Evolutionary conservation across 2,797 vertebrate species (phyloP), one percentile per base, ranked within the genome.

Genomic region (Chelon auratus): DNA sequence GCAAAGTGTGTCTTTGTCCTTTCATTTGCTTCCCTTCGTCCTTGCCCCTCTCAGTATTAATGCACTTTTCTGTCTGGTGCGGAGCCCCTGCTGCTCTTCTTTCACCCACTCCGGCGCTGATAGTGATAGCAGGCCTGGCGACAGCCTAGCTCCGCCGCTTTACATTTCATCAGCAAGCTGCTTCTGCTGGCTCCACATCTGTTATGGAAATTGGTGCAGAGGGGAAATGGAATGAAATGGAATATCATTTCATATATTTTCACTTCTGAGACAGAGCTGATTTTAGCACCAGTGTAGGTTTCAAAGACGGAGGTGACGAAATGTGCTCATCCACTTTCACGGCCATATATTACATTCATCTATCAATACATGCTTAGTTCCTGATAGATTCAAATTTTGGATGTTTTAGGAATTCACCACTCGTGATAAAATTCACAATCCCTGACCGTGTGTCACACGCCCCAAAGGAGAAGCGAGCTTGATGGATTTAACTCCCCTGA

Each of bases 221-320:
- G 74, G 70, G 79, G 89, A 88, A 90, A 89, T 72, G 84, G 86
- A 91, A 89, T 78, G 81, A 89, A 92, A 93, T 68, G 75, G 81
- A 93, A 90, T 88, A 89, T 85, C 56, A 75, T 88, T 88, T 88
- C 65, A 82, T 88, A 89, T 92, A 92, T 93, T 91, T 92, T 83
- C 81, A 89, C 83, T 90, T 89, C 69, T 77, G 64, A 89, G 82
- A 80, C 63, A 37, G 54, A 81, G 80, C 61, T 82, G 84, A 89
- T 91, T 91, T 78, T 80, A 78, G 70, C 72, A 54, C 82, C 87
- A 84, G 80, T 78, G 45, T 75, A 45, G 68, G 55, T 88, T 87
- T 88, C 60, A 86, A 82, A 89, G 87, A 86, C 64, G 52, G 85
- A 76, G 61, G 63, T 81, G 86, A 87, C 84, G 77, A 90, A 82